phyloP scores from a whole-genome alignment of 2,888 invertebrate species.

The Pristionchus maxplancki region DNA sequence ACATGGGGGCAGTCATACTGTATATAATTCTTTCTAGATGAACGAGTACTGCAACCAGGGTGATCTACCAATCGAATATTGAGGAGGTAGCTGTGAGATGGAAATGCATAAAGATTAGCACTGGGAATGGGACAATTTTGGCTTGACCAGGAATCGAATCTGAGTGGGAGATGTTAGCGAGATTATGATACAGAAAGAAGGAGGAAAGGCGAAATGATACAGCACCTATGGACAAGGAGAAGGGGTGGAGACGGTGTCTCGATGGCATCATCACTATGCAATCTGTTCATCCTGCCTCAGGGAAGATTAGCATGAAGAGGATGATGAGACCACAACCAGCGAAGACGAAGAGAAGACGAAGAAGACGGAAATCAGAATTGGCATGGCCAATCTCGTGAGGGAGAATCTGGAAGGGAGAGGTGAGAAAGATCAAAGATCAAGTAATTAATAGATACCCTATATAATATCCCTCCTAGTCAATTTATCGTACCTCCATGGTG shows the following conservation, averaged over 20 bases:
- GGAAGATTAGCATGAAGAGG: slow-evolving; percentile 71
- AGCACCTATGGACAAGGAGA: slow-evolving; percentile 28
- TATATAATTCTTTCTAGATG: background rate
- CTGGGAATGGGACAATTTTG: background rate
- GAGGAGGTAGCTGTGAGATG: background rate
- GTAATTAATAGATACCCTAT: background rate
- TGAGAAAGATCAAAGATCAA: background rate
- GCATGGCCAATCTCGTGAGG: slow-evolving; percentile 82
- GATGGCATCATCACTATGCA: background rate
- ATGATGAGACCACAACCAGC: slow-evolving; percentile 72
- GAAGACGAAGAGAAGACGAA: slow-evolving; percentile 69
- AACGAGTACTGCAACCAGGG: background rate
- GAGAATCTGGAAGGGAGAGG: slow-evolving; percentile 82
- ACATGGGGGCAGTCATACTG: background rate
- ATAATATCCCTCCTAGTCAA: too few relatives aligned
- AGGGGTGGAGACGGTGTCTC: background rate
- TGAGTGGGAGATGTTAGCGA: background rate
- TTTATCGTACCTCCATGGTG: slow-evolving; percentile 86
- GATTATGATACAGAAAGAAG: slow-evolving; percentile 17
- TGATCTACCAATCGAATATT: background rate
- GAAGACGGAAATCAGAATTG: slow-evolving; percentile 59
- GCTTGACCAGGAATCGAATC: slow-evolving; percentile 13
- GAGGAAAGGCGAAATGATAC: background rate
- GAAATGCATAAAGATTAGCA: background rate
- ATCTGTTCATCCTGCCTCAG: slow-evolving; percentile 57